Base-by-base conservation (phyloP, 2,888 invertebrate species). In the Eretmocerus hayati region DNA sequence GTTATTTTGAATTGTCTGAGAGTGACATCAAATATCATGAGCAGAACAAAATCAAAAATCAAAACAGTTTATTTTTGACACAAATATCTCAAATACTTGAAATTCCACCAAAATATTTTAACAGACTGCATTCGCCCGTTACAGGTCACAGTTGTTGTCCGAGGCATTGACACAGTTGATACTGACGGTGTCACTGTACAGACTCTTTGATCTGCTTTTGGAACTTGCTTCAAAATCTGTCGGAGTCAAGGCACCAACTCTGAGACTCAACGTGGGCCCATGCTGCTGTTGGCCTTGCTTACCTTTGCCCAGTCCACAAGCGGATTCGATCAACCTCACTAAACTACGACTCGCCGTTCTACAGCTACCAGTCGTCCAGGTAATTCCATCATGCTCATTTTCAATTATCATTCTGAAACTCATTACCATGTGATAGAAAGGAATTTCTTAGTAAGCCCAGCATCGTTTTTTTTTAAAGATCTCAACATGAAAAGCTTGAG, bases 241-340 rank as follows among this genome's bases (percentile, higher is more conserved):
- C 52, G 61, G 57, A 52, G 77, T 62, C 50, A 64, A 79, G 59
- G 79, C 80, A 2, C 74, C 77, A 53, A 70, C 74, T 6, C 5
- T 51, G 18, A 20, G 16, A 47, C 66, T 85, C 3, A 43, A 22
- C 61, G 81, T 82, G 6, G 75, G 79, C 21, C 86, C 86, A 2
- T 85, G 84, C 64, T 86, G 86, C 65, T 86, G 85, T 62, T 84
- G 81, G 81, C 85, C 85, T 1, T 74, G 74, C 56, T 64, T 85
- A 48, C 84, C 84, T 51, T 65, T 69, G 55, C 68, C 71, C 20
- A 55, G 43, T 33, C 60, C 64, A 48, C 56, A 66, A 54, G 65
- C 69, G 64, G 67, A 61, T 58, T 59, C 64, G 30, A 56, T 62
- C 58, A 67, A 66, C 64, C 61, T 71, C 61, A 62, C 61, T 49